A percentile compares a stretch with the other conserved stretches of the same genome.
Conservation (phyloP, 2,797 vertebrate species). For the Pangasius mekongensis region DNA sequence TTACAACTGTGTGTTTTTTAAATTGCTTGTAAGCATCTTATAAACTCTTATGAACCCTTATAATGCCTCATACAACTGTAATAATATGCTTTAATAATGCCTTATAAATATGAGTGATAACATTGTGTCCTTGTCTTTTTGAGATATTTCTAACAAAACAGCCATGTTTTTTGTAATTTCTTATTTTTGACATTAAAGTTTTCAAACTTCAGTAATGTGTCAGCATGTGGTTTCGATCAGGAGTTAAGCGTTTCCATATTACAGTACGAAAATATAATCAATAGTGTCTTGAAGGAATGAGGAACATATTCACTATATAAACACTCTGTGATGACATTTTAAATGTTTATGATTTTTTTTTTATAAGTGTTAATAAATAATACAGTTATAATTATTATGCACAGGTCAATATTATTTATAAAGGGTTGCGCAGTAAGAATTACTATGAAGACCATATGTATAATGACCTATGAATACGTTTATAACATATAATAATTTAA, state of each 20-base stretch:
- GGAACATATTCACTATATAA: neutral
- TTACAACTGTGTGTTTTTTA: neutral
- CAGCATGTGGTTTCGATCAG: neutral
- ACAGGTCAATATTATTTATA: neutral
- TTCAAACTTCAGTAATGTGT: neutral
- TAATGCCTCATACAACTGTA: neutral
- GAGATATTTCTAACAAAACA: neutral
- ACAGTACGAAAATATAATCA: neutral
- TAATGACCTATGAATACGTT: neutral
- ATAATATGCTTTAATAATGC: neutral
- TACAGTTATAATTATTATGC: neutral
- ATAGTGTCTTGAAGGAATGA: neutral
- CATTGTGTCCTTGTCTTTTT: neutral
- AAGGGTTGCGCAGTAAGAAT: neutral
- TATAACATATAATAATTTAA: neutral
- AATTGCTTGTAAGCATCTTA: slow-evolving; percentile 1
- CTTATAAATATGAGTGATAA: neutral
- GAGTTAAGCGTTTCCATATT: neutral
- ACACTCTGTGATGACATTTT: neutral
- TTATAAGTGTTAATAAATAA: neutral
- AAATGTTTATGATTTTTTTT: neutral
- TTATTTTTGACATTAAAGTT: neutral
- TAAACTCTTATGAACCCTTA: neutral
- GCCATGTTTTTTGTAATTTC: neutral
- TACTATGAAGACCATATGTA: neutral